phyloP scores from a whole-genome alignment of 2,888 invertebrate genomes.

The Labia minor region DNA sequence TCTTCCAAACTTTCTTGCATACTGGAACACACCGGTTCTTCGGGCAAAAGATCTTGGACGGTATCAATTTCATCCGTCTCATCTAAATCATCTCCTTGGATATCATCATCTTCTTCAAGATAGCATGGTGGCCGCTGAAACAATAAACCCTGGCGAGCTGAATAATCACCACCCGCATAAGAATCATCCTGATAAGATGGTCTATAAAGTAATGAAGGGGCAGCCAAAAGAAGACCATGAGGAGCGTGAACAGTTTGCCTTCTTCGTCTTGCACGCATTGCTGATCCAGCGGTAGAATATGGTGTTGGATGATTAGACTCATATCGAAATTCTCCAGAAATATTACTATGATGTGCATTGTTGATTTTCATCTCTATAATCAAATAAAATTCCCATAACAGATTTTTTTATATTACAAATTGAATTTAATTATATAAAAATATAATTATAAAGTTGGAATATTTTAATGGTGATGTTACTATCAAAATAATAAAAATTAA shows the following conservation, averaged over 20 bases:
- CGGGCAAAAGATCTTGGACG: neutral
- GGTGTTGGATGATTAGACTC: conserved; percentile 13
- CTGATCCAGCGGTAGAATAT: conserved; percentile 17
- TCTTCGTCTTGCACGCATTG: conserved; percentile 27
- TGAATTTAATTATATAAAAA: too few species aligned
- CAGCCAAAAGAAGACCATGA: conserved; percentile 28
- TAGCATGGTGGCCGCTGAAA: neutral
- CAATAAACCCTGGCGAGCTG: neutral
- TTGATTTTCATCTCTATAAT: neutral
- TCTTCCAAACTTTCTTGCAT: neutral
- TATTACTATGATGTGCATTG: neutral
- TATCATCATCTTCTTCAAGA: neutral
- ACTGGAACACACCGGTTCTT: neutral
- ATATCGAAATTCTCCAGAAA: neutral
- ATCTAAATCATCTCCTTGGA: neutral
- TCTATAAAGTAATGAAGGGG: conserved; percentile 28
- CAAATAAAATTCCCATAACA: too few species aligned
- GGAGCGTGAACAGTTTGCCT: conserved; percentile 38
- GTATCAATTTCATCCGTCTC: neutral
- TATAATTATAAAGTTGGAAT: too few species aligned
- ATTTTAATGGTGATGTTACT: too few species aligned
- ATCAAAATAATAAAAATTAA: too few species aligned
- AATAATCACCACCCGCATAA: neutral
- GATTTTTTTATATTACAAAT: too few species aligned
- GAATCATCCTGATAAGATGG: conserved; percentile 27